Conservation (phyloP, 2,888 invertebrate species). For the Aleiodes alternator region DNA sequence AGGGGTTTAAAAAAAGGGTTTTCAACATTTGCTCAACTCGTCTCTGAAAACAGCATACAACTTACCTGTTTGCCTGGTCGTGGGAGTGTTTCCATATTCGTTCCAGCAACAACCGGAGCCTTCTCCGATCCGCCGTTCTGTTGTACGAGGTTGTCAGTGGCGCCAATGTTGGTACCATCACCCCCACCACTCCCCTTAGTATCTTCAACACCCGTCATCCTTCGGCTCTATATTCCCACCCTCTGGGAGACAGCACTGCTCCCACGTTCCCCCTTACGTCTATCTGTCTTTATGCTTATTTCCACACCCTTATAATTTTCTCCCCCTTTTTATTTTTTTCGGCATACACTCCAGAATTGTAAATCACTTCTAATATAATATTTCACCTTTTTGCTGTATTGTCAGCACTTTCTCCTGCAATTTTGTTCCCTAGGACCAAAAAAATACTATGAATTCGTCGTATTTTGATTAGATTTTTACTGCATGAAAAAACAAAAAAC, state of each 20-base stretch:
- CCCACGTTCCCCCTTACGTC: slow-evolving; percentile 19
- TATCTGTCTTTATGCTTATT: slow-evolving; percentile 35
- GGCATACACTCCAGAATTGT: no score
- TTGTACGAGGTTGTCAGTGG: slow-evolving; percentile 79
- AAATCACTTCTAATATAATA: no score
- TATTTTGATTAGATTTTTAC: no score
- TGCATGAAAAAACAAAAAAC: no score
- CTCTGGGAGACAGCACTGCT: slow-evolving; percentile 42
- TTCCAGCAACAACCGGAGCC: slow-evolving; percentile 80
- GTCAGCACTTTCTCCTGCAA: no score
- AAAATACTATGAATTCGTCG: no score
- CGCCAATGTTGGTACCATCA: slow-evolving; percentile 73
- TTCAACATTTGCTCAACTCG: background rate
- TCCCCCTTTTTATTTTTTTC: slow-evolving; percentile 17
- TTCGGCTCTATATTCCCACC: slow-evolving; percentile 57
- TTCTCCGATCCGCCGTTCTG: slow-evolving; percentile 76
- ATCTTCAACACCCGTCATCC: slow-evolving; percentile 73
- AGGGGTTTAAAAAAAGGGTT: background rate
- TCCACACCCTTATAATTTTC: slow-evolving; percentile 27
- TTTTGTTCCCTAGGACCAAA: no score
- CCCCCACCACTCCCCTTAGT: slow-evolving; percentile 65
- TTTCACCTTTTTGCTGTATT: no score
- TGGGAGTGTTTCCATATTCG: slow-evolving; percentile 79
- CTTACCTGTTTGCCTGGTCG: slow-evolving; percentile 79
- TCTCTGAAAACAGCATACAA: background rate